Evolutionary conservation across 2,888 invertebrate genomes (phyloP).

Genomic region (Bombylius major): DNA sequence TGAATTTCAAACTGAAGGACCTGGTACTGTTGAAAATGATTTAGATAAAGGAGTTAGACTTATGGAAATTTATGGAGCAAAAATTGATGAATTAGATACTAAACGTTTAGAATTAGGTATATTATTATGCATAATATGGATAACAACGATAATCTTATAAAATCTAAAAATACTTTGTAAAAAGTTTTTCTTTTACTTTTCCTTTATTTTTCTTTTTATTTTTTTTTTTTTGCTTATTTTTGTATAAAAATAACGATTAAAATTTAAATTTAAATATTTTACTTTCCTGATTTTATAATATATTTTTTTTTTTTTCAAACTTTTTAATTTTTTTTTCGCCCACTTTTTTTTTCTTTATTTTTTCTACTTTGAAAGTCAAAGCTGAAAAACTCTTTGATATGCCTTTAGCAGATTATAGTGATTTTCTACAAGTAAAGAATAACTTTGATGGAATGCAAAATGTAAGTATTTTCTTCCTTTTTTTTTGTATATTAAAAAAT

Average conservation of each 20-base stretch:
- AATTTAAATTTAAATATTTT: too few relatives aligned
- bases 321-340: too few relatives aligned
- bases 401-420: slow-evolving; percentile 69
- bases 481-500: too few relatives aligned
- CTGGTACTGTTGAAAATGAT: slow-evolving; percentile 64
- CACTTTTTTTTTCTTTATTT: slow-evolving; percentile 7
- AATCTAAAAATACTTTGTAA: too few relatives aligned
- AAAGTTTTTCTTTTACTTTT: too few relatives aligned
- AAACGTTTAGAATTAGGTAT: slow-evolving; percentile 41
- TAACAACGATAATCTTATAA: too few relatives aligned
- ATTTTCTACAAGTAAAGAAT: slow-evolving; percentile 48
- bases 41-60: slow-evolving; percentile 58
- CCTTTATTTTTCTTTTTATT: too few relatives aligned
- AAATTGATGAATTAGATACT: slow-evolving; percentile 53
- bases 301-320: too few relatives aligned
- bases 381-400: slow-evolving; percentile 83
- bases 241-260: too few relatives aligned
- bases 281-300: too few relatives aligned
- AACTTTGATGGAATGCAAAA: slow-evolving; percentile 56
- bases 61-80: slow-evolving; percentile 44
- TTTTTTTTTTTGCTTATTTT: too few relatives aligned
- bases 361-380: slow-evolving; percentile 33
- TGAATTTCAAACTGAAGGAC: slow-evolving; percentile 63
- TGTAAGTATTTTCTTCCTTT: slow-evolving; percentile 15
- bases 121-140: neutral